phyloP scores from a whole-genome alignment of 2,113 vertebrate genomes.

The Otus sunia region DNA sequence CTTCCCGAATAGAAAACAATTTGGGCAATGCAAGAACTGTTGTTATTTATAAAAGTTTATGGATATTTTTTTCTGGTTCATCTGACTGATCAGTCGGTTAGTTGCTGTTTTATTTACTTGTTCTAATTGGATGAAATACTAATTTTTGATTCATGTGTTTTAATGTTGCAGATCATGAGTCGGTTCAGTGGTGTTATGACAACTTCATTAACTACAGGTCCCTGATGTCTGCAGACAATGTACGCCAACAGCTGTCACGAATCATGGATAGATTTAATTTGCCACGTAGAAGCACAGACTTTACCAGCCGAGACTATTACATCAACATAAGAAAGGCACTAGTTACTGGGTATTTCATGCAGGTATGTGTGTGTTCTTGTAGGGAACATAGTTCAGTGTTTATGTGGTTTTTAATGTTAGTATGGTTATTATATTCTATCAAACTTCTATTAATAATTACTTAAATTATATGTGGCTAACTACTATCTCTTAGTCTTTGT shows the following conservation, averaged over 20 bases:
- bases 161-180: constrained; percentile 90
- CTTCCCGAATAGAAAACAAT: not conserved
- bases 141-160: constrained; percentile 63
- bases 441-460: not conserved
- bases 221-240: constrained; percentile 99
- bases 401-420: not conserved
- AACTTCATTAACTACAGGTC: constrained; percentile 99
- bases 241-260: constrained; percentile 97
- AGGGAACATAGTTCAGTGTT: not conserved
- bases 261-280: constrained; percentile 99
- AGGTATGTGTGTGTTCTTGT: constrained; percentile 75
- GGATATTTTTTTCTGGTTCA: not conserved
- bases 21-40: not conserved
- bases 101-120: constrained; percentile 29
- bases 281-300: constrained; percentile 97
- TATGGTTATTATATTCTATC: not conserved
- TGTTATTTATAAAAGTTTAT: not conserved
- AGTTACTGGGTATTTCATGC: constrained; percentile 99
- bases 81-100: not conserved
- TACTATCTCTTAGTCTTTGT: not conserved
- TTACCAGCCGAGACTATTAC: constrained; percentile 99
- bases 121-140: constrained; percentile 58
- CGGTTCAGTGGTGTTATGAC: constrained; percentile 99
- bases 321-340: constrained; percentile 98
- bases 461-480: not conserved